Percentiles rank a stretch among this genome's conserved stretches.
phyloP scores from a whole-genome alignment of 1,140 invertebrate species.

The Pogonomyrmex barbatus region DNA sequence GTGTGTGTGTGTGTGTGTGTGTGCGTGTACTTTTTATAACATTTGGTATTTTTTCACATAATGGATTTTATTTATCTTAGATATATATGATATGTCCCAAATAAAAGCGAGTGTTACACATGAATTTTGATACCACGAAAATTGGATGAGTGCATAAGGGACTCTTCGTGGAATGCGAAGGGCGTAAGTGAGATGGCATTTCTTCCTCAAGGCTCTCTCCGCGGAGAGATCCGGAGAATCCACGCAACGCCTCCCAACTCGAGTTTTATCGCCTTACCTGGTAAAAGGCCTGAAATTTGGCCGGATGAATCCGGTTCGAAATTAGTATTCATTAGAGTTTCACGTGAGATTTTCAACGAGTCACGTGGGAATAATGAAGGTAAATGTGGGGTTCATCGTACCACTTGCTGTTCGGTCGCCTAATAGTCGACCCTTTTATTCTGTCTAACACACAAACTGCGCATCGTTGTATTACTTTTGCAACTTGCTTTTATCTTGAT shows the following conservation, averaged over 20 bases:
- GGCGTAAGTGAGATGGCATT: slow-evolving; percentile 36
- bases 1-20: no score
- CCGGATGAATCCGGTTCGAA: slow-evolving; percentile 71
- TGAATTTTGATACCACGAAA: slow-evolving; percentile 9
- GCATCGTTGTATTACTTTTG: background rate
- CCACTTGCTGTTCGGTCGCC: slow-evolving; percentile 74
- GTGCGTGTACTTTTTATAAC: background rate
- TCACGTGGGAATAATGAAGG: slow-evolving; percentile 85
- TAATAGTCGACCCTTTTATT: slow-evolving; percentile 76
- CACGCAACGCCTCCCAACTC: slow-evolving; percentile 22
- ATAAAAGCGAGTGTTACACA: background rate
- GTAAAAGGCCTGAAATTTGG: slow-evolving; percentile 69
- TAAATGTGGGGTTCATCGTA: slow-evolving; percentile 81
- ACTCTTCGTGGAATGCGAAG: slow-evolving; percentile 3
- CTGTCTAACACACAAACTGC: slow-evolving; percentile 37
- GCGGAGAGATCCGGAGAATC: slow-evolving; percentile 32
- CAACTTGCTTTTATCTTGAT: slow-evolving; percentile 15
- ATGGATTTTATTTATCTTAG: background rate
- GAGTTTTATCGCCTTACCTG: slow-evolving; percentile 38
- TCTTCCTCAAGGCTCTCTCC: slow-evolving; percentile 23
- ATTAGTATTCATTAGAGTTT: slow-evolving; percentile 83
- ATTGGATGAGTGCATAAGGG: background rate
- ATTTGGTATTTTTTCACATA: background rate
- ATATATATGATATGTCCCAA: background rate
- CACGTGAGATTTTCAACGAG: slow-evolving; percentile 83